A percentile compares a stretch with the other conserved stretches of the same genome.
Conservation (phyloP, 2,888 invertebrate species). For the Drosophila atroscutellata region DNA sequence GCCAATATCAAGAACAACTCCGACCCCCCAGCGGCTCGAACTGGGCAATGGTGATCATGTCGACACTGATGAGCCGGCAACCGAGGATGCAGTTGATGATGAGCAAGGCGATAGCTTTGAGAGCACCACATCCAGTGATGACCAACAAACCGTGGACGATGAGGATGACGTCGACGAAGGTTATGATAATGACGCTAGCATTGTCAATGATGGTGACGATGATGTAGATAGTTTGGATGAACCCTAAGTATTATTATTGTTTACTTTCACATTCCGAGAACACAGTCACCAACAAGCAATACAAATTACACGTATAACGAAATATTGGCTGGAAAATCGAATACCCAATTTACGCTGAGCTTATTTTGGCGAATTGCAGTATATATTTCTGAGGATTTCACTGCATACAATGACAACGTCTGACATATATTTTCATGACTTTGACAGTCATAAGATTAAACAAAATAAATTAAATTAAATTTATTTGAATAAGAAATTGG, state of each 20-base stretch:
- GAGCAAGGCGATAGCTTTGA: constrained; percentile 36
- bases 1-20: neutral
- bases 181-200: neutral
- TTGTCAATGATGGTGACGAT: constrained; percentile 2
- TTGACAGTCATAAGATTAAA: neutral
- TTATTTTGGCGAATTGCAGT: too few species aligned
- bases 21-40: constrained; percentile 33
- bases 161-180: constrained; percentile 26
- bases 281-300: constrained; percentile 8
- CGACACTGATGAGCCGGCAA: constrained; percentile 21
- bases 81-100: constrained; percentile 13
- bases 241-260: constrained; percentile 18
- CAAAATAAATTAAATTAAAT: neutral
- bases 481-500: neutral
- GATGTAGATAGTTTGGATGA: constrained; percentile 2
- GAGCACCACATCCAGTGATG: constrained; percentile 25
- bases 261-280: constrained; percentile 20
- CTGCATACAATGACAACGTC: neutral
- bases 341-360: neutral
- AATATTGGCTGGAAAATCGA: neutral
- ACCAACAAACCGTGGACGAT: constrained; percentile 11
- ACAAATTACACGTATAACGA: neutral
- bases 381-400: neutral
- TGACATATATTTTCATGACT: neutral
- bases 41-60: constrained; percentile 68